These are phyloP conservation scores for Erannis defoliaria DNA, from an alignment of 2,888 invertebrate species.

Conservation along the genomic window DNA sequence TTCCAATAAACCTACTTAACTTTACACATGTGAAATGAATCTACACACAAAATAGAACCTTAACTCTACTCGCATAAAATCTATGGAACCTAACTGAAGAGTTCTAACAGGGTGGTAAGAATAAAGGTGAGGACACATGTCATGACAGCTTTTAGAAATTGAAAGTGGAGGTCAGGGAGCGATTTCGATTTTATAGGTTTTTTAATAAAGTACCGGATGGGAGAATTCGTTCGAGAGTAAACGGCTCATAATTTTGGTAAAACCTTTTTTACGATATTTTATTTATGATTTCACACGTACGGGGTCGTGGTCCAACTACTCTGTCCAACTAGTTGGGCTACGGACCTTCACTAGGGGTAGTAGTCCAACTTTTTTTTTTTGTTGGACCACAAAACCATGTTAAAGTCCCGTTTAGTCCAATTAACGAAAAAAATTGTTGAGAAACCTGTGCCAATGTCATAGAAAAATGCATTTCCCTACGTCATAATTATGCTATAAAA, in stretches of 20 bases:
- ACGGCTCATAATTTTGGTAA: constrained; percentile 6
- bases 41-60: constrained; percentile 44
- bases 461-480: no score
- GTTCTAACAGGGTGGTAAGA: constrained; percentile 23
- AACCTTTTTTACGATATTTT: not conserved
- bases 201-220: constrained; percentile 36
- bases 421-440: no score
- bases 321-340: no score
- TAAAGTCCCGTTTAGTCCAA: no score
- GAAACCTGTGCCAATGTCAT: no score
- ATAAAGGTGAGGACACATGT: constrained; percentile 55
- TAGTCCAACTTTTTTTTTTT: no score
- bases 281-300: not conserved
- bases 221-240: constrained; percentile 23
- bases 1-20: constrained; percentile 27
- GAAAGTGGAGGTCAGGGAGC: constrained; percentile 45
- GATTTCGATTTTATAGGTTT: constrained; percentile 38
- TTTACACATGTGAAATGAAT: not conserved
- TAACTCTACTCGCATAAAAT: constrained; percentile 34
- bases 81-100: not conserved
- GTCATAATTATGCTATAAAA: no score
- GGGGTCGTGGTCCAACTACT: no score
- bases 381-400: no score
- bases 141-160: constrained; percentile 52
- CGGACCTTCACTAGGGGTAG: no score